phyloP scores from a whole-genome alignment of 2,113 vertebrate genomes.

The Coregonus clupeaformis region DNA sequence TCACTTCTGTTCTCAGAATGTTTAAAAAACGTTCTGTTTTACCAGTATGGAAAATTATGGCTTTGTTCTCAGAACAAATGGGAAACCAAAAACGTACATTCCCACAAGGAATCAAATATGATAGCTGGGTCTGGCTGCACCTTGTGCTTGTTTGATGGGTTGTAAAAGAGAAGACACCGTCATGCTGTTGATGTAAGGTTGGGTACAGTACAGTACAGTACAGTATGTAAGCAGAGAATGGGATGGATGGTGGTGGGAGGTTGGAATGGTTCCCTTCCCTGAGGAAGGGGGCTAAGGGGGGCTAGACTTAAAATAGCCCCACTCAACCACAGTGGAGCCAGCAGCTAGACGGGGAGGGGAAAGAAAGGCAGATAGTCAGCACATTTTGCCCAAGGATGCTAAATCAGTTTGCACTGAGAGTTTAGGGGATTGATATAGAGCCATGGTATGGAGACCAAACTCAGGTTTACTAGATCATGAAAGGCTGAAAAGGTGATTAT shows the following conservation, averaged over 20 bases:
- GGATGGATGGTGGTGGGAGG: slow-evolving; percentile 8
- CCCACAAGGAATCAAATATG: too few species aligned
- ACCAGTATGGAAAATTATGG: too few species aligned
- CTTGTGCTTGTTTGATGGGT: slow-evolving; percentile 32
- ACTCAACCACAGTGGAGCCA: slow-evolving; percentile 54
- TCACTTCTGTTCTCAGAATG: too few species aligned
- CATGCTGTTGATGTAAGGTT: neutral
- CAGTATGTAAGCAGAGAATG: slow-evolving; percentile 25
- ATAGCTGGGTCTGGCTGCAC: neutral
- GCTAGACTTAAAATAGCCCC: slow-evolving; percentile 62
- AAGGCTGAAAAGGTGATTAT: too few species aligned
- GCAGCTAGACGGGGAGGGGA: slow-evolving; percentile 43
- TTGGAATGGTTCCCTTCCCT: slow-evolving; percentile 23
- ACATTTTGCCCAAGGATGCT: slow-evolving; percentile 47
- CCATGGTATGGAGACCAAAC: too few species aligned
- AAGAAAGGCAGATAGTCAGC: slow-evolving; percentile 54
- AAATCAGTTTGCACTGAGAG: slow-evolving; percentile 48
- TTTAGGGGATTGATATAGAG: slow-evolving; percentile 56
- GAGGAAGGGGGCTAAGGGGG: slow-evolving; percentile 32
- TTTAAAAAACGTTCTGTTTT: too few species aligned
- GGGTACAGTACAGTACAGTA: too few species aligned
- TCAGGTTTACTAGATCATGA: too few species aligned
- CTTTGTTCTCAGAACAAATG: too few species aligned
- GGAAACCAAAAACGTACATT: too few species aligned
- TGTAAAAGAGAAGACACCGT: slow-evolving; percentile 11